phyloP scores from a whole-genome alignment of 2,888 invertebrate genomes.

The Fragum fragum region DNA sequence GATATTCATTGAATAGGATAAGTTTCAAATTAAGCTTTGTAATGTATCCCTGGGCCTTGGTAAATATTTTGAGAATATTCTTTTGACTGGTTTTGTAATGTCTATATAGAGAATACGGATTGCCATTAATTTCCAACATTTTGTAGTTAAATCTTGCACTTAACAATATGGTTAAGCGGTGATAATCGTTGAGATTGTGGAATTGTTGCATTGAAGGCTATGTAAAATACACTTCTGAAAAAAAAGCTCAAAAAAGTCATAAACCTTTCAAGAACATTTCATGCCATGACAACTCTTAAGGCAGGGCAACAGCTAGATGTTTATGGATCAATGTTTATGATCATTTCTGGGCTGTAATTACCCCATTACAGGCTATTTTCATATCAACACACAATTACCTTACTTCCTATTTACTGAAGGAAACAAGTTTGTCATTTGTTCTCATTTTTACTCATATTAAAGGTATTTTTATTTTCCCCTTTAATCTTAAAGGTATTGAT shows the following conservation, averaged over 20 bases:
- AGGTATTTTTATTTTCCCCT: not conserved
- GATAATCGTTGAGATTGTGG: too few relatives aligned
- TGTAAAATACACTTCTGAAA: too few relatives aligned
- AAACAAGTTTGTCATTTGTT: slow-evolving; percentile 16
- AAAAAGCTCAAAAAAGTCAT: not conserved
- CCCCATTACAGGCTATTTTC: slow-evolving; percentile 10
- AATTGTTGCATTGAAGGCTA: too few relatives aligned
- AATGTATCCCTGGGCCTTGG: too few relatives aligned
- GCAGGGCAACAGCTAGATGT: not conserved
- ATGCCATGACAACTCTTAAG: not conserved
- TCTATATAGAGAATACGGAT: too few relatives aligned
- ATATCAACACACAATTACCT: slow-evolving; percentile 22
- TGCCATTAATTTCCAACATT: too few relatives aligned
- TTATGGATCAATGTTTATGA: slow-evolving; percentile 18
- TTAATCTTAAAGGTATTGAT: not conserved
- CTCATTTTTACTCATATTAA: not conserved
- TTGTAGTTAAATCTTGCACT: too few relatives aligned
- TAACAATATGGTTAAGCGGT: too few relatives aligned
- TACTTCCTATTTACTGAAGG: slow-evolving; percentile 1
- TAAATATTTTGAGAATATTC: too few relatives aligned
- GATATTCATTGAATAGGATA: too few relatives aligned
- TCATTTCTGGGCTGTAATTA: slow-evolving; percentile 21
- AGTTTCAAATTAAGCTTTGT: too few relatives aligned
- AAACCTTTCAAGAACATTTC: not conserved
- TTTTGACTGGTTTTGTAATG: too few relatives aligned